These are phyloP conservation scores for Sebastes glaucus DNA, from an alignment of 2,797 vertebrate species.

Conservation along the genomic window DNA sequence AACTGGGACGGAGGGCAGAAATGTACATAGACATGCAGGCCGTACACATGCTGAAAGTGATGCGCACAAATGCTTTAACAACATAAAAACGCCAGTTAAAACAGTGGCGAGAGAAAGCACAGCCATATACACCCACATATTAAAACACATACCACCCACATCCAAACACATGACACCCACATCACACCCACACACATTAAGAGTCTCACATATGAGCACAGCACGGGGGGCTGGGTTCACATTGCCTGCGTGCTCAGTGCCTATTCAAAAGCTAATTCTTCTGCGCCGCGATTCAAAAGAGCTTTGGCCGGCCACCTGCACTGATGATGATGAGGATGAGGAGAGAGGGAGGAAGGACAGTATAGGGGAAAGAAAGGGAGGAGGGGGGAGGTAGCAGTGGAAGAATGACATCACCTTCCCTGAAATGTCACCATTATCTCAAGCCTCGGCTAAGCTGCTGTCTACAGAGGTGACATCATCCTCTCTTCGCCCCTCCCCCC, in stretches of 20 bases:
- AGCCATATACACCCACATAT: slow-evolving; percentile 19
- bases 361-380: slow-evolving; percentile 16
- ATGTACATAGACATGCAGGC: slow-evolving; percentile 31
- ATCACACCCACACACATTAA: slow-evolving; percentile 66
- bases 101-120: not conserved
- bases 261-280: slow-evolving; percentile 73
- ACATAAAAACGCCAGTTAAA: slow-evolving; percentile 2
- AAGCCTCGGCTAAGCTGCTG: slow-evolving; percentile 73
- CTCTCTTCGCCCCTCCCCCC: slow-evolving; percentile 67
- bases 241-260: slow-evolving; percentile 40
- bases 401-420: slow-evolving; percentile 83
- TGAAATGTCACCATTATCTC: slow-evolving; percentile 84
- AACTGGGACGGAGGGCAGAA: slow-evolving; percentile 59
- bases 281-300: slow-evolving; percentile 54
- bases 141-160: slow-evolving; percentile 58
- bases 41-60: not conserved
- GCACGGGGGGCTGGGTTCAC: slow-evolving; percentile 47
- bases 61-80: slow-evolving; percentile 22
- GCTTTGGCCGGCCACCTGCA: slow-evolving; percentile 75
- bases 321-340: slow-evolving; percentile 30
- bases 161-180: slow-evolving; percentile 61
- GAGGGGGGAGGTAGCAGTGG: slow-evolving; percentile 54
- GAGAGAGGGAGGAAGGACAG: not conserved
- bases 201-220: slow-evolving; percentile 52
- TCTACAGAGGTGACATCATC: slow-evolving; percentile 82